Evolutionary conservation across 2,888 invertebrate genomes (phyloP), one percentile per base, ranked within the genome.

Genomic region (Caenorhabditis sinica): DNA sequence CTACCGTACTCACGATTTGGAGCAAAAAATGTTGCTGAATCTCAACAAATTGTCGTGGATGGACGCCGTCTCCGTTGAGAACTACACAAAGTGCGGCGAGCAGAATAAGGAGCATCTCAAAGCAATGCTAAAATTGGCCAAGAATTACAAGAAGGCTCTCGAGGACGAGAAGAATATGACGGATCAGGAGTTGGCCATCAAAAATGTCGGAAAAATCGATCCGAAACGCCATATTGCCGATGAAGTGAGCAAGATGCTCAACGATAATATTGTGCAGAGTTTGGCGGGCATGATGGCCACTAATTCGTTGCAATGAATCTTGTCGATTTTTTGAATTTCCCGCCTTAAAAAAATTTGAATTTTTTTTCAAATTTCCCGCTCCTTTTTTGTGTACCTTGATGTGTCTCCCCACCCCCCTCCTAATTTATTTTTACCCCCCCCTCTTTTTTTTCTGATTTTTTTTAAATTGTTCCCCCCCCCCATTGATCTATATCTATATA

Each of bases 161-260:
- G 98, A 99, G 94, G 99, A 99, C 91, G 99, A 99, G 93, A 98
- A 99, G 93, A 98, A 97, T 93, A 98, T 99, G 98, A 98, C 98
- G 4, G 97, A 97, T 0, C 98, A 98, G 94, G 98, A 99, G 93
- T 94, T 99, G 94, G 99, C 98, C 25, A 98, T 99, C 92, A 99
- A 99, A 94, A 99, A 99, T 94, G 98, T 99, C 83, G 99, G 99
- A 74, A 99, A 95, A 92, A 94, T 94, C 92, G 99, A 99, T 93
- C 99, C 99, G 28, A 99, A 99, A 94, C 95, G 99, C 90, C 99
- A 99, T 95, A 95, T 99, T 93, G 98, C 98, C 94, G 99, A 99
- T 93, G 97, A 98, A 69, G 89, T 89, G 43, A 89, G 85, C 86
- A 85, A 89, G 66, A 86, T 92, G 89, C 86, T 92, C 60, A 87